phyloP scores from a whole-genome alignment of 2,113 vertebrate species.

The Felis catus region DNA sequence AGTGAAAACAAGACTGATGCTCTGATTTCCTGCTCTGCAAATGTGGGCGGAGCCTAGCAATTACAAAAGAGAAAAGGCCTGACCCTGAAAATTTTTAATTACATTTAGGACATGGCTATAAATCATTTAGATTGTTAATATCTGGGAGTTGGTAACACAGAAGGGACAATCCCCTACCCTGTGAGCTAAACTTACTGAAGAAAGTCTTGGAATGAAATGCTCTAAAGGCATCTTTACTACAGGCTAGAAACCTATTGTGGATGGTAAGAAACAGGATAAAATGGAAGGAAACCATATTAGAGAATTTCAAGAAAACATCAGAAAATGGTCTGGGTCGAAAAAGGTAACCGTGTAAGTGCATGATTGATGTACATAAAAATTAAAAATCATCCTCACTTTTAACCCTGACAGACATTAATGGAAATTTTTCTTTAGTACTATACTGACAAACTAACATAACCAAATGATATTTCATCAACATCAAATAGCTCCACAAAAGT shows the following conservation, averaged over 20 bases:
- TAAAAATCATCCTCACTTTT: not conserved
- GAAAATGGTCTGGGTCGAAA: not conserved
- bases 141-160: not conserved
- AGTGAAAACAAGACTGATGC: not conserved
- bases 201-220: not conserved
- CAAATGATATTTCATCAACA: not conserved
- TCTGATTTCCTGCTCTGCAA: not conserved
- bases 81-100: not conserved
- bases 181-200: not conserved
- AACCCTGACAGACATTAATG: not conserved
- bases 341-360: not conserved
- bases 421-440: not conserved
- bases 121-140: not conserved
- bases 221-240: not conserved
- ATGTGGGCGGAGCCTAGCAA: not conserved
- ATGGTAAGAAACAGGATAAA: not conserved
- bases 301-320: not conserved
- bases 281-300: not conserved
- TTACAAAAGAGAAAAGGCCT: not conserved
- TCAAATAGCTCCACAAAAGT: not conserved
- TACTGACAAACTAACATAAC: constrained; percentile 6
- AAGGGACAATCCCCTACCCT: not conserved
- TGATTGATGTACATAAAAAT: not conserved
- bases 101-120: not conserved
- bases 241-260: not conserved